A percentile compares a stretch with the other conserved stretches of the same genome.
These are phyloP conservation scores for Chromobotia macracanthus DNA, from an alignment of 2,797 vertebrate genomes.

Conservation along the genomic window DNA sequence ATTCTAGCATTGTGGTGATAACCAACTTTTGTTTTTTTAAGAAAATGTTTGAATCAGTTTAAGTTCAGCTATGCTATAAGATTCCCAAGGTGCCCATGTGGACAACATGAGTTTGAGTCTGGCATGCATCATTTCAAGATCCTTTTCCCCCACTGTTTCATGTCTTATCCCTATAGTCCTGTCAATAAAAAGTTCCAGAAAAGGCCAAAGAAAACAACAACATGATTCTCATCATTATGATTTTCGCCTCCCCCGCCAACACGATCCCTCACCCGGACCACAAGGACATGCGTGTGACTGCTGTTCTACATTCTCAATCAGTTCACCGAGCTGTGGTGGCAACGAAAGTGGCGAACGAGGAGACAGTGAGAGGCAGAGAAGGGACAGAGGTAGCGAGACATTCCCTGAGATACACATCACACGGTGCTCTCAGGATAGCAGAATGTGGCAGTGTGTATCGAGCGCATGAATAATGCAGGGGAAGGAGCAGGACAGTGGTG, in stretches of 20 bases:
- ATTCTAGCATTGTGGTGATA: not conserved
- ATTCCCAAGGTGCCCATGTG: not conserved
- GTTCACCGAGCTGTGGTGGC: conserved; percentile 32
- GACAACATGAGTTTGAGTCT: not conserved
- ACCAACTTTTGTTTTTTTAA: no score
- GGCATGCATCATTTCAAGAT: conserved; percentile 7
- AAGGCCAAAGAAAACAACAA: not conserved
- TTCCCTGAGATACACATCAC: conserved; percentile 53
- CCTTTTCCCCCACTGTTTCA: not conserved
- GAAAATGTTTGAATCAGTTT: not conserved
- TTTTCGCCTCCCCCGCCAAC: conserved; percentile 7
- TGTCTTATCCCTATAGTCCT: not conserved
- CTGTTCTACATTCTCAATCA: conserved; percentile 54
- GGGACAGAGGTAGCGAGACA: conserved; percentile 47
- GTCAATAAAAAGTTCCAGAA: conserved; percentile 28
- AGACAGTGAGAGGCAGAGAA: conserved; percentile 38
- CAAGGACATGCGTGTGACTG: conserved; percentile 34
- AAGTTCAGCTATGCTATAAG: not conserved
- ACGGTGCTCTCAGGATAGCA: conserved; percentile 61
- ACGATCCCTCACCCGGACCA: conserved; percentile 32
- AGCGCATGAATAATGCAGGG: conserved; percentile 64
- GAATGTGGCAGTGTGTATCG: conserved; percentile 60
- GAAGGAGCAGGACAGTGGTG: conserved; percentile 61
- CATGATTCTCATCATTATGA: conserved; percentile 26
- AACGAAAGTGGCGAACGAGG: conserved; percentile 28